Base-by-base conservation (phyloP, 2,888 invertebrate genomes). In the Agrotis segetum region DNA sequence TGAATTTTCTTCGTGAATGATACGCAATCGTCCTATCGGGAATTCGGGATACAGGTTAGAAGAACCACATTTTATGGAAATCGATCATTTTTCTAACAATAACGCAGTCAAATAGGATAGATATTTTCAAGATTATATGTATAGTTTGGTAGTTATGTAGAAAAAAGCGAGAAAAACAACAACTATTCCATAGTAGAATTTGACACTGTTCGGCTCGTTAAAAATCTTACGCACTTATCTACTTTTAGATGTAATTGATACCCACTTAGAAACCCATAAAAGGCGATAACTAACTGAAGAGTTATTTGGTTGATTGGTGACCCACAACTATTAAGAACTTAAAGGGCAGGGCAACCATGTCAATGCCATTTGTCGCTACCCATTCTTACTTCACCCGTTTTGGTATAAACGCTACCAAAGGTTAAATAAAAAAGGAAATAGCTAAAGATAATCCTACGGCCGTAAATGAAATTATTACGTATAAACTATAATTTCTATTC, bases 281-380 rank as follows among this genome's bases (percentile, higher is more conserved):
- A 13, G 56, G 59, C n/a, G 16, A 16, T 69, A 7, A n/a, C 24
- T 47, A 59, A 68, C 21, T 58, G 46, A 67, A 24, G 46, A 80
- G 70, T 56, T 78, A 76, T 81, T 78, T 78, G 6, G 81, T 76
- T 56, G 63, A 63, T 72, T 67, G 44, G 44, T 73, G 83, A 68
- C 58, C 53, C 47, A 21, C 11, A 50, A 60, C 56, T 76, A 79
- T 79, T 85, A 60, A 82, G 72, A 79, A 62, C 63, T 53, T 71
- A 83, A 83, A 83, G 75, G 81, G 75, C 71, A 80, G 72, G 61
- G 61, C 77, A 83, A 76, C 46, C 75, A 24, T 85, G 83, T 83
- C 83, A 83, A 65, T 83, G 85, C 68, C 85, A 76, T 83, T 85
- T 65, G 62, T 49, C 60, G 14, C 61, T 66, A 67, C 65, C 52